Evolutionary conservation across 2,797 vertebrate species (phyloP), one percentile per base, ranked within the genome.

Genomic region (Sebastes aleutianus): DNA sequence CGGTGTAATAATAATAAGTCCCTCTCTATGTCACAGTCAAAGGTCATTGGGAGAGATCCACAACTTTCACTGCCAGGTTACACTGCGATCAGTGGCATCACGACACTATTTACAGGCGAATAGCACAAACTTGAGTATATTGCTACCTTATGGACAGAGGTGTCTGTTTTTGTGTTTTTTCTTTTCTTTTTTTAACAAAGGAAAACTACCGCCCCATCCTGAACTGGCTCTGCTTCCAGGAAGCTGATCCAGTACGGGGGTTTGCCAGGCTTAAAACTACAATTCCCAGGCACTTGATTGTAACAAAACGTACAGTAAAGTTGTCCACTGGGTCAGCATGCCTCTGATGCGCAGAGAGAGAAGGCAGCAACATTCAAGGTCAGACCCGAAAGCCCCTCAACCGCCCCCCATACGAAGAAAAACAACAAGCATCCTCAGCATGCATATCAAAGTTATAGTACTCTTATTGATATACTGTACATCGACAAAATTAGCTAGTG

Each of bases 271-370:
- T 85, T 78, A 66, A 87, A 92, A 92, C 87, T 87, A 93, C 82
- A 91, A 83, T 89, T 91, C 69, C 90, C 94, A 96, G 96, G 96
- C 96, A 96, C 95, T 96, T 39, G 92, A 94, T 95, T 94, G 87
- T 82, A 93, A 93, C 92, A 85, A 76, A 88, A 91, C 76, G 83
- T 91, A 92, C 89, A 93, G 90, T 85, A 78, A 88, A 76, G 80
- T 91, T 79, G 84, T 92, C 89, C 89, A 89, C 87, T 84, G 85
- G 88, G 84, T 91, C 89, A 86, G 83, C 90, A 79, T 67, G 82
- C 85, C 91, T 94, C 89, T 87, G 88, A 81, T 77, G 66, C 87
- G 81, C 88, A 86, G 84, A 91, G 80, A 90, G 81, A 92, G 36
- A 39, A 92, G 91, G 89, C 91, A 92, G 88, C 88, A 84, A 91